phyloP scores from a whole-genome alignment of 1,140 invertebrate species.

The Lasioglossum baleicum region DNA sequence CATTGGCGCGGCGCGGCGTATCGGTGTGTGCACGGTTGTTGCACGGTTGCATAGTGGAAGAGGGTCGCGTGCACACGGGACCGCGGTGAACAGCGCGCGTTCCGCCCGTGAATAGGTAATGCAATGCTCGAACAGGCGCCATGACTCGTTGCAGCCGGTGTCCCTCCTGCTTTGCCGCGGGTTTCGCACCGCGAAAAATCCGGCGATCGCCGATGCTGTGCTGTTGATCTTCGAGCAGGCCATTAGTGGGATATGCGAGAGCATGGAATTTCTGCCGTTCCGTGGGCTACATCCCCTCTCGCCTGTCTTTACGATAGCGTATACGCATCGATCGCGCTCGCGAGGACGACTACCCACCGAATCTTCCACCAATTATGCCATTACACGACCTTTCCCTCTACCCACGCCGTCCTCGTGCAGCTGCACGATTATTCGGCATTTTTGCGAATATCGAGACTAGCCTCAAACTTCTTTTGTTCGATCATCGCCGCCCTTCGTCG shows the following conservation, averaged over 20 bases:
- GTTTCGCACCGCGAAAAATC: constrained; percentile 47
- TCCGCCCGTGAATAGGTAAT: constrained; percentile 45
- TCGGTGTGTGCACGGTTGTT: neutral
- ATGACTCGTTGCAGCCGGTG: constrained; percentile 45
- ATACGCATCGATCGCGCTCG: constrained; percentile 6
- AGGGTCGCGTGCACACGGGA: constrained; percentile 22
- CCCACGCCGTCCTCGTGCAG: too few relatives aligned
- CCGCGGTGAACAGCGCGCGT: neutral
- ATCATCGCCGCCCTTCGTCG: neutral
- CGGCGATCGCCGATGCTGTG: constrained; percentile 26
- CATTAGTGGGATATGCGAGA: constrained; percentile 48
- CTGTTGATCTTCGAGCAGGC: constrained; percentile 30
- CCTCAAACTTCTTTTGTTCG: neutral
- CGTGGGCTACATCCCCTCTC: neutral
- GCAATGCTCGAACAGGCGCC: constrained; percentile 46
- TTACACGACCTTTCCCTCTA: neutral
- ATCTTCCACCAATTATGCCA: neutral
- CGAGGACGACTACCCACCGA: neutral
- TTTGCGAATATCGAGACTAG: neutral
- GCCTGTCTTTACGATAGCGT: constrained; percentile 9
- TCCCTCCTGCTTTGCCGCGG: constrained; percentile 31
- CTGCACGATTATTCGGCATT: fast-evolving
- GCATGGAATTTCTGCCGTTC: constrained; percentile 40
- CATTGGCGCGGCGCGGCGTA: too few relatives aligned
- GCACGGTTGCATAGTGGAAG: neutral